Evolutionary conservation across 1,140 invertebrate genomes (phyloP), one percentile per base, ranked within the genome.

Genomic region (Lithobius niger): DNA sequence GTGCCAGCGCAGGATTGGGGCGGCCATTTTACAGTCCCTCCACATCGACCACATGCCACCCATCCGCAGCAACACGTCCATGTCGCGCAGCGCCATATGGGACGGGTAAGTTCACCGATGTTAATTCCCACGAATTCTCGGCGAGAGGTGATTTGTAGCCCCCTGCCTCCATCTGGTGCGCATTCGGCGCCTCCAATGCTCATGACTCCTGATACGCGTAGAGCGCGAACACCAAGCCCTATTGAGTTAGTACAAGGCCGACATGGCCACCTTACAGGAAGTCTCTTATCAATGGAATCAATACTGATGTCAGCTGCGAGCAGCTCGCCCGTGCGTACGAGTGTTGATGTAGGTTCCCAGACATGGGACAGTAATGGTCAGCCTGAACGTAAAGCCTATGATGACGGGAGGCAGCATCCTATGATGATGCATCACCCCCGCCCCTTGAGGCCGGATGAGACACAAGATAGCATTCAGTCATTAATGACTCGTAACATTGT

Each of bases 401-500:
- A 47, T 10, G 19, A 15, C 13, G 19, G 6, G 22, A 18, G 44
- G 22, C 15, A 22, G 19, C 44, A 47, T 47, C 6, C 6, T 15
- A 47, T 47, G 44, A 21, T 15, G 22, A 19, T 13, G 6, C 15
- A 47, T 19, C 44, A 47, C 10, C 18, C 10, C 31, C 10, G 31
- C 10, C 48, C 48, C 13, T 26, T 50, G 22, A 3, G 13, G 13
- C 19, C 13, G 4, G 24, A 25, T 3, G 48, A 50, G 48, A 50
- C 48, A 4, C 48, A 50, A 21, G 48, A 50, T 13, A 50, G 48
- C 24, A 10, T 50, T 4, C 48, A 50, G 24, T 50, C 48, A 6
- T 26, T 27, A 4, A 50, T 50, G 48, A 50, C 48, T 3, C 25
- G 48, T 13, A 50, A 50, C 19, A 50, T 62, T 48, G 48, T 64